Base-by-base conservation (phyloP, 2,797 vertebrate species). In the Graptemys geographica region DNA sequence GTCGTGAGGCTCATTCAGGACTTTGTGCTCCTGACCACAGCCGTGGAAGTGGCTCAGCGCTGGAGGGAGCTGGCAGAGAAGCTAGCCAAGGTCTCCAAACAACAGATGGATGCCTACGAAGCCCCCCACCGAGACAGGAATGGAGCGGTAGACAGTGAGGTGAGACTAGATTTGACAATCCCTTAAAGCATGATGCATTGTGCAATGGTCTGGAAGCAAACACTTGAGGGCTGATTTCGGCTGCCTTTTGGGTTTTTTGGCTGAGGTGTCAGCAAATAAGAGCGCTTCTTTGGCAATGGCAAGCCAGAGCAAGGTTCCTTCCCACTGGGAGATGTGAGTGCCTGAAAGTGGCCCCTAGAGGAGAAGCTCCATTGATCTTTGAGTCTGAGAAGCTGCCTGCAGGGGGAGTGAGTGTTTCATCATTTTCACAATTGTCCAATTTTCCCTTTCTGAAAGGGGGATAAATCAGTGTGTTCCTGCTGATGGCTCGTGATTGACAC, bases 51-150 rank as follows among this genome's bases (percentile, higher is more conserved):
- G 97, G 99, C 99, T 0, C 98, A 99, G n/a, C 98, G 99, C 87
- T 99, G 99, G 99, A 98, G 99, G 96, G 99, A 99, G 92, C 98
- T 99, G 12, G 99, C 99, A 0, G 99, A 99, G 95, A 99, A 99
- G 95, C 98, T 99, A 3, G 98, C 99, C 88, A 99, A 98, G 56
- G 99, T 99, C 86, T 99, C 99, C 96, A 98, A 97, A 93, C 99
- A 99, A 96, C 99, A 99, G 98, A 99, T 99, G 99, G 99, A 99
- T 0, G 99, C 99, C 0, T 99, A 99, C 0, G 99, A 99, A 97
- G 99, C 99, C 1, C 99, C 99, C 0, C 99, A 99, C 95, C 97
- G 99, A 1, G 99, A 99, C 98, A 98, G 98, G 96, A 99, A 98
- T 0, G 99, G 99, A 1, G 89, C 98, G 0, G 97, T 99, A 97